Percentiles rank a stretch among this genome's conserved stretches.
phyloP scores from a whole-genome alignment of 35 echinoderm and acorn worm species.

The Apostichopus parvimensis region DNA sequence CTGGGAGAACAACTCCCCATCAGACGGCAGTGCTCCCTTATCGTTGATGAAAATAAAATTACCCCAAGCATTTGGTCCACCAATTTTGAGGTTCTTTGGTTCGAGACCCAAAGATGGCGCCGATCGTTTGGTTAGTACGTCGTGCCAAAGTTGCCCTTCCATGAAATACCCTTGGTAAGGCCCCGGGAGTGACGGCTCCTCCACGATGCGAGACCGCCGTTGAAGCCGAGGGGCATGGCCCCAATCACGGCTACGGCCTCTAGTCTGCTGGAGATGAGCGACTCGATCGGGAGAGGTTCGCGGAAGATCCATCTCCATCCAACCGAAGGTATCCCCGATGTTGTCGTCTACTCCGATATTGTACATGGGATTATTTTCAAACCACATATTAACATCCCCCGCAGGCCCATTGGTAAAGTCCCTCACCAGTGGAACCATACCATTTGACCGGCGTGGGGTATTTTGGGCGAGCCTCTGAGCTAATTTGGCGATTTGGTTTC shows the following conservation, averaged over 20 bases:
- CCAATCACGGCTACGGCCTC: not conserved
- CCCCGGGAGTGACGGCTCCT: constrained; percentile 49
- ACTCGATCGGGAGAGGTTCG: not conserved
- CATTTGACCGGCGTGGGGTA: not conserved
- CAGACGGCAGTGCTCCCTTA: not conserved
- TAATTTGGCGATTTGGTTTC: constrained; percentile 25
- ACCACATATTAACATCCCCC: constrained; percentile 53
- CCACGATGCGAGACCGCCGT: constrained; percentile 8
- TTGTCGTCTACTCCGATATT: constrained; percentile 52
- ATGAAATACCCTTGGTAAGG: constrained; percentile 54
- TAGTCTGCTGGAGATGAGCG: not conserved
- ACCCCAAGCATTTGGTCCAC: constrained; percentile 53
- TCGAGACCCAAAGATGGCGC: not conserved
- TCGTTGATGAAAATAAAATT: constrained; percentile 58
- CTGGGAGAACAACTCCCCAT: constrained; percentile 21
- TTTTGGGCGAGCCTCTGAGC: constrained; percentile 23
- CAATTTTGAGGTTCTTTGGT: constrained; percentile 16
- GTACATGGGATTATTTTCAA: constrained; percentile 45
- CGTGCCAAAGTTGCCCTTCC: constrained; percentile 48
- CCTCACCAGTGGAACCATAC: not conserved
- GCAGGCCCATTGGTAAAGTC: constrained; percentile 4
- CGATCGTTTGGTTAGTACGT: constrained; percentile 3
- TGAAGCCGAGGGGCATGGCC: not conserved
- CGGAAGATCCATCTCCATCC: constrained; percentile 1
- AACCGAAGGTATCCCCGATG: constrained; percentile 14